These are phyloP conservation scores for Scaptomyza pallida DNA, from an alignment of 1,140 invertebrate species.

Conservation along the genomic window DNA sequence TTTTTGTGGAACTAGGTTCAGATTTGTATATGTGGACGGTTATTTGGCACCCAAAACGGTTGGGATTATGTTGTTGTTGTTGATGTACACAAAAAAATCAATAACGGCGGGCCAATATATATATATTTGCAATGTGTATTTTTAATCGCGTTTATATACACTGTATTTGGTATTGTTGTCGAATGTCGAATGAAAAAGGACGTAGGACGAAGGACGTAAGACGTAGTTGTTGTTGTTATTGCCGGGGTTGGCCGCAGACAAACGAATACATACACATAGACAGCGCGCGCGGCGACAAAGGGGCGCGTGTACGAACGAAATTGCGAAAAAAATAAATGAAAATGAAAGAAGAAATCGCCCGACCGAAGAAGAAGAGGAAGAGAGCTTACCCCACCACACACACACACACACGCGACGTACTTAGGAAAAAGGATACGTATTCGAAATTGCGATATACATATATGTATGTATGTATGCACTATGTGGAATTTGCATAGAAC, in stretches of 20 bases:
- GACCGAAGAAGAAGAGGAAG: slow-evolving; percentile 5
- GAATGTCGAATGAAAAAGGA: slow-evolving; percentile 12
- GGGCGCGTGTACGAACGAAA: slow-evolving; percentile 15
- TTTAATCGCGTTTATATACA: slow-evolving; percentile 35
- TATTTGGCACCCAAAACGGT: slow-evolving; percentile 58
- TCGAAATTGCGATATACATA: not conserved
- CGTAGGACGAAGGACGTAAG: not conserved
- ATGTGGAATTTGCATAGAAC: slow-evolving; percentile 22
- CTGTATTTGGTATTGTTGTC: not conserved
- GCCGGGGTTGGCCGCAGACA: slow-evolving; percentile 54
- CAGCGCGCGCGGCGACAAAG: slow-evolving; percentile 35
- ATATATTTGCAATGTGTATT: slow-evolving; percentile 49
- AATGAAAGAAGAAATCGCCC: not conserved
- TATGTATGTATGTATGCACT: slow-evolving; percentile 2
- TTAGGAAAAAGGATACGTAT: slow-evolving; percentile 1
- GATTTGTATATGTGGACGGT: slow-evolving; percentile 59
- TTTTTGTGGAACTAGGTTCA: slow-evolving; percentile 44
- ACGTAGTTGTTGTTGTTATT: not conserved
- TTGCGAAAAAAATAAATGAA: slow-evolving; percentile 36
- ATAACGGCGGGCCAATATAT: slow-evolving; percentile 37
- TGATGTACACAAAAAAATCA: slow-evolving; percentile 44
- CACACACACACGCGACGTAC: not conserved
- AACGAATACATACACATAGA: slow-evolving; percentile 52
- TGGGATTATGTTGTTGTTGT: slow-evolving; percentile 15
- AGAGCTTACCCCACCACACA: slow-evolving; percentile 6